Conservation (phyloP, 64 coral and sea anemone genomes). For the Dendrophyllia cribrosa region DNA sequence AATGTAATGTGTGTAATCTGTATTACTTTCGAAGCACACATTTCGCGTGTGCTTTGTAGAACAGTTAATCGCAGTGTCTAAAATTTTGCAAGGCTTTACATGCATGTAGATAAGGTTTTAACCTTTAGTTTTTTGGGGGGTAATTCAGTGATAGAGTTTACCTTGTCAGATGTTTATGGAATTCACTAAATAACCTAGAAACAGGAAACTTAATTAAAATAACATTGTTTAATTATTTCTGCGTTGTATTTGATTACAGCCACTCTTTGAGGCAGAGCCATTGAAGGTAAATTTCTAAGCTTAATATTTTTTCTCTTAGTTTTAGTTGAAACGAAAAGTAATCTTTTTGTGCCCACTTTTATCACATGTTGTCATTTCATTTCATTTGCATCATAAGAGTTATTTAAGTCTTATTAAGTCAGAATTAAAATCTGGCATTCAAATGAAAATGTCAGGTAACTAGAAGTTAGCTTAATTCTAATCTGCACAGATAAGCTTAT, state of each 20-base stretch:
- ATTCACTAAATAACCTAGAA: background rate
- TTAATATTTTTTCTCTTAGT: background rate
- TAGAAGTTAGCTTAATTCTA: too few relatives aligned
- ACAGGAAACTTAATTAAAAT: background rate
- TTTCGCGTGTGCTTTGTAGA: background rate
- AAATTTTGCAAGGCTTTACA: too few relatives aligned
- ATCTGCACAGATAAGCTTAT: too few relatives aligned
- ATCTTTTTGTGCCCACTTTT: background rate
- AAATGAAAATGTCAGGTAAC: too few relatives aligned
- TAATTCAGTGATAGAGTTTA: background rate
- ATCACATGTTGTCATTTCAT: background rate
- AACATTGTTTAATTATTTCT: background rate
- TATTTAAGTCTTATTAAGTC: too few relatives aligned
- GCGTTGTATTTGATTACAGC: conserved; percentile 44
- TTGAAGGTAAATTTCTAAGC: conserved; percentile 43
- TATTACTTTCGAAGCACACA: background rate
- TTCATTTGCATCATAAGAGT: background rate
- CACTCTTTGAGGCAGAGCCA: conserved; percentile 77
- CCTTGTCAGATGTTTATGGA: conserved; percentile 1
- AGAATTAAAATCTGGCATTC: too few relatives aligned
- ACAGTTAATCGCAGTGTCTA: too few relatives aligned
- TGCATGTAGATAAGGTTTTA: background rate
- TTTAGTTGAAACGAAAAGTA: background rate
- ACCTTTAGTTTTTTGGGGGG: background rate
- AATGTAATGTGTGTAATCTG: background rate